Conservation (phyloP, 2,797 vertebrate genomes). For the Peromyscus attwateri region DNA sequence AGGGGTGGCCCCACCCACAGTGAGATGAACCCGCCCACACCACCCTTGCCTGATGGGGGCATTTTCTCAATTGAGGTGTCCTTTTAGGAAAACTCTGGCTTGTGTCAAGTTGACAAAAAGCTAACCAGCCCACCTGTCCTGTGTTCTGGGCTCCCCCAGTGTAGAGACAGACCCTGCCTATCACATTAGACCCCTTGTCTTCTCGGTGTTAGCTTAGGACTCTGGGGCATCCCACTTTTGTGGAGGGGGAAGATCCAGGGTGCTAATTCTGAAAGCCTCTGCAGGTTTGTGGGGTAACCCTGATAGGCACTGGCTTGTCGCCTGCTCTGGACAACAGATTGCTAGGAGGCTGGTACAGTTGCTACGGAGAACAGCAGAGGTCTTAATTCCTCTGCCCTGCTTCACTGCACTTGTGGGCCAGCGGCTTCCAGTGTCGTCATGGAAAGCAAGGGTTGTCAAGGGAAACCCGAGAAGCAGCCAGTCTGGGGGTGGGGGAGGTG, state of each 20-base stretch:
- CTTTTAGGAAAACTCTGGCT: neutral
- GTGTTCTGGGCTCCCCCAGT: neutral
- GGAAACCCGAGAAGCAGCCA: neutral
- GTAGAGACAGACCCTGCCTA: neutral
- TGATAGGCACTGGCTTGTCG: neutral
- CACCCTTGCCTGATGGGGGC: neutral
- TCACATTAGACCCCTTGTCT: neutral
- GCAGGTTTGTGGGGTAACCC: neutral
- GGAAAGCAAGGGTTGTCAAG: slow-evolving; percentile 26
- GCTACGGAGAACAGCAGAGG: neutral
- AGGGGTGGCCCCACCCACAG: too few species aligned
- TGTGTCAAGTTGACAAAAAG: neutral
- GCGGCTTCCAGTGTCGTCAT: neutral
- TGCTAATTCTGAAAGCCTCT: neutral
- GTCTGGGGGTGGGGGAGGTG: too few species aligned
- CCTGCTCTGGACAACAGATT: neutral
- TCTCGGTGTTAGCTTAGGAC: neutral
- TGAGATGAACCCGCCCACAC: neutral
- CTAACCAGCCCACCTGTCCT: neutral
- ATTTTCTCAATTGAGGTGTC: neutral
- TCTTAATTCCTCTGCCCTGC: neutral
- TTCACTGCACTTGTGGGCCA: neutral
- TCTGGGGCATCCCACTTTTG: neutral
- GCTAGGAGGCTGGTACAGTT: neutral
- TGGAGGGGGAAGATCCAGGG: neutral